Percentiles rank a stretch among this genome's conserved stretches.
Conservation (phyloP, 2,113 vertebrate genomes). For the Lasiurus borealis region DNA sequence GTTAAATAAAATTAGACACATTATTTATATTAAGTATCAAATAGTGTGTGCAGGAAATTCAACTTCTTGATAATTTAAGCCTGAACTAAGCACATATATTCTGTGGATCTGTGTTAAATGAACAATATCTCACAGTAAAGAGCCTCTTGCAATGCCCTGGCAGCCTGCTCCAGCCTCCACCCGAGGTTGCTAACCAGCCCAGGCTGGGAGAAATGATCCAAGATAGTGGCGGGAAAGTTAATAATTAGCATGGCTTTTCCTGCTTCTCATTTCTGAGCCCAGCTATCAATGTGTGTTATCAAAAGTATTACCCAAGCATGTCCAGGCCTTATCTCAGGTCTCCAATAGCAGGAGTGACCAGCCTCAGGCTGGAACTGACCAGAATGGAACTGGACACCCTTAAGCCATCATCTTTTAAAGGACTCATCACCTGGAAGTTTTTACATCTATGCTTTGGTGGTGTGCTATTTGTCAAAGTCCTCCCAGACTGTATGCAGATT, state of each 20-base stretch:
- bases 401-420: background rate
- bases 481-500: background rate
- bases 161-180: rapidly evolving
- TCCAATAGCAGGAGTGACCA: background rate
- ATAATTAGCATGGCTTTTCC: background rate
- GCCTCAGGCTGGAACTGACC: background rate
- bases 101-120: background rate
- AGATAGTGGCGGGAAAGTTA: background rate
- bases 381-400: background rate
- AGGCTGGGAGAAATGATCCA: background rate
- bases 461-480: background rate
- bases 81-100: background rate
- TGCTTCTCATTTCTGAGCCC: background rate
- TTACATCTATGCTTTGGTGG: background rate
- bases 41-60: background rate
- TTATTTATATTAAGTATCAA: slow-evolving; percentile 46
- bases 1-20: slow-evolving; percentile 36
- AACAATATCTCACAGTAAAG: background rate
- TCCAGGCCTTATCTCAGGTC: background rate
- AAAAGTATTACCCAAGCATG: background rate
- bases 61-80: background rate
- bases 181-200: background rate
- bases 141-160: background rate
- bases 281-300: background rate
- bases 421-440: background rate